Evolutionary conservation across 2,113 vertebrate species (phyloP).

Genomic region (Hoplias malabaricus): DNA sequence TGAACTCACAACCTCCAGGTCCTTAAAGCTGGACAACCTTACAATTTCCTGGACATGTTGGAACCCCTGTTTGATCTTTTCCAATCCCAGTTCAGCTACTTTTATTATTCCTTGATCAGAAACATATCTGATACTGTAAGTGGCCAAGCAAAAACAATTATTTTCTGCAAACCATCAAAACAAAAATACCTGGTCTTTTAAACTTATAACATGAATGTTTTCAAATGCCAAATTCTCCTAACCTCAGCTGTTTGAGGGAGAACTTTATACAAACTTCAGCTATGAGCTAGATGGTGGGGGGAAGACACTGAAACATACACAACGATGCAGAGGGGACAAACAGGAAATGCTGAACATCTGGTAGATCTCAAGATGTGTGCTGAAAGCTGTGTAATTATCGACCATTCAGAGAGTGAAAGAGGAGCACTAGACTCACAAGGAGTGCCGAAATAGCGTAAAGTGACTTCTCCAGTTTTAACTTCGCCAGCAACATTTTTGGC

Average conservation of each 20-base stretch:
- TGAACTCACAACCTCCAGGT: too few species aligned
- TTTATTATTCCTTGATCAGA: too few species aligned
- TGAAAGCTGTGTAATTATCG: not conserved
- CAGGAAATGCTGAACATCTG: slow-evolving; percentile 65
- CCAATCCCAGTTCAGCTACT: too few species aligned
- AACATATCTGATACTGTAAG: too few species aligned
- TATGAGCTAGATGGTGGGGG: not conserved
- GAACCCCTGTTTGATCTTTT: too few species aligned
- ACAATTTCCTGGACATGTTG: too few species aligned
- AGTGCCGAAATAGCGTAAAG: slow-evolving; percentile 90
- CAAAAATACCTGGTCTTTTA: not conserved
- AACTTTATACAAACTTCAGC: not conserved
- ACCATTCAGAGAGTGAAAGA: not conserved
- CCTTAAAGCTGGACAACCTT: too few species aligned
- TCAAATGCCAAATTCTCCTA: not conserved
- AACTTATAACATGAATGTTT: not conserved
- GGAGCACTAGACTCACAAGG: slow-evolving; percentile 76
- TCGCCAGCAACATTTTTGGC: slow-evolving; percentile 95
- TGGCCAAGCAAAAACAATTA: too few species aligned
- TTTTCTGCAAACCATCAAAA: not conserved
- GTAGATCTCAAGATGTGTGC: slow-evolving; percentile 36
- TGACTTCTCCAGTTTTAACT: slow-evolving; percentile 94
- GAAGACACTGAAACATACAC: not conserved
- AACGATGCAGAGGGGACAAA: slow-evolving; percentile 27
- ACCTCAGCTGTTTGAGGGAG: not conserved